Base-by-base conservation (phyloP, 2,113 vertebrate species). In the Pholis gunnellus region DNA sequence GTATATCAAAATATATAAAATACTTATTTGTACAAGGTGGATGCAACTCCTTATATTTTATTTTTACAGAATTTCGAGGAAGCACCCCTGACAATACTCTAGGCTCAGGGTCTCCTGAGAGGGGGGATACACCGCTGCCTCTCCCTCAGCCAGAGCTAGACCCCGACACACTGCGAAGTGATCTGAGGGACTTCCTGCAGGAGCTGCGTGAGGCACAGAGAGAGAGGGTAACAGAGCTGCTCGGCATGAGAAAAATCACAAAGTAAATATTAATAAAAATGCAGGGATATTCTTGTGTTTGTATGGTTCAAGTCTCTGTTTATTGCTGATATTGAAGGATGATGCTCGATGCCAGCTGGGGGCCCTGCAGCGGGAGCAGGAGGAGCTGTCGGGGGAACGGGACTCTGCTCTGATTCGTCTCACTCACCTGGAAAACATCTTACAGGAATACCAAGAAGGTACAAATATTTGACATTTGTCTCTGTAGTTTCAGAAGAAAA, bases 171-270 rank as follows among this genome's bases (percentile, higher is more conserved):
- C 96, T 99, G 67, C 93, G 95, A 2, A 92, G 89, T 0, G 95
- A 96, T 0, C 96, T 99, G 72, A 93, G 95, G 70, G 97, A 97
- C 7, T 98, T 99, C 90, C 92, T 99, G 36, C 96, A 94, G 31
- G 96, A 99, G 89, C 96, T 98, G 70, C 94, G 96, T 74, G 95
- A 96, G 0, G 46, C 96, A 0, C 97, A 98, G 88, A 92, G 94
- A 75, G 97, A 98, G 3, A 91, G 97, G 96, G 98, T 99, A 88
- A 48, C 73, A 15, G 5, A 18, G n/a, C 36, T 15, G 38, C 38
- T 11, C 38, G 3, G 34, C 20, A 22, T 10, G 2, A 38, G 20
- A 75, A 29, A 50, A 31, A 18, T 7, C 11, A 60, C 25, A 56
- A 5, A n/a, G 4, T 22, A n/a, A 2, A 56, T 40, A 3, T 22